Conservation (phyloP, 2,797 vertebrate genomes). For the Chiroxiphia lanceolata region DNA sequence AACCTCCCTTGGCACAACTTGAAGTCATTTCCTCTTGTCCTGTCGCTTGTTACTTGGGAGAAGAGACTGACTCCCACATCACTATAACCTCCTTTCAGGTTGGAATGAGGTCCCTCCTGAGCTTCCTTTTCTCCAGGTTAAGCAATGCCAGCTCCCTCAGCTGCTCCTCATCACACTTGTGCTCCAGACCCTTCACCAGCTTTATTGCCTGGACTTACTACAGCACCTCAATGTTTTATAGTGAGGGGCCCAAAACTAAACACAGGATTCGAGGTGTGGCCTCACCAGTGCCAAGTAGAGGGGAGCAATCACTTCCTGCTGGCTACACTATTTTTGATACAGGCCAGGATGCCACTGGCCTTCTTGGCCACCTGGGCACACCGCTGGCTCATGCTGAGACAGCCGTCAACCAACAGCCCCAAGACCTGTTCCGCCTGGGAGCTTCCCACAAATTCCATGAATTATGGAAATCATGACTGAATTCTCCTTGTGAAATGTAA, state of each 20-base stretch:
- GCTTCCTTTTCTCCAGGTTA: not conserved
- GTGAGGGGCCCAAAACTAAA: not conserved
- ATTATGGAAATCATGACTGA: not conserved
- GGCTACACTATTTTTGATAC: not conserved
- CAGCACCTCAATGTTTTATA: not conserved
- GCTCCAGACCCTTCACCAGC: not conserved
- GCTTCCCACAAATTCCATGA: not conserved
- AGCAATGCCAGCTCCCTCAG: not conserved
- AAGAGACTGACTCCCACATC: rapidly evolving
- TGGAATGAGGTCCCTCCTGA: not conserved
- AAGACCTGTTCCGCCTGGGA: not conserved
- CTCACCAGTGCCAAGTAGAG: not conserved
- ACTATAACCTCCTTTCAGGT: not conserved
- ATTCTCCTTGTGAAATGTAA: not conserved
- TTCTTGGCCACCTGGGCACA: not conserved
- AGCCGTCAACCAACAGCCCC: not conserved
- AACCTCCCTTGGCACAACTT: not conserved
- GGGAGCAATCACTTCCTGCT: not conserved
- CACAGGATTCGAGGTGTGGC: rapidly evolving
- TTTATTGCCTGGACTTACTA: not conserved
- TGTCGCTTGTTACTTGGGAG: not conserved
- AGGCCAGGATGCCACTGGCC: not conserved
- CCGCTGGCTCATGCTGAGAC: not conserved
- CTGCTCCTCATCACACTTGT: not conserved
- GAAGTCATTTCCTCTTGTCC: not conserved